Base-by-base conservation (phyloP, 2,797 vertebrate genomes). In the Sorex maritimensis region DNA sequence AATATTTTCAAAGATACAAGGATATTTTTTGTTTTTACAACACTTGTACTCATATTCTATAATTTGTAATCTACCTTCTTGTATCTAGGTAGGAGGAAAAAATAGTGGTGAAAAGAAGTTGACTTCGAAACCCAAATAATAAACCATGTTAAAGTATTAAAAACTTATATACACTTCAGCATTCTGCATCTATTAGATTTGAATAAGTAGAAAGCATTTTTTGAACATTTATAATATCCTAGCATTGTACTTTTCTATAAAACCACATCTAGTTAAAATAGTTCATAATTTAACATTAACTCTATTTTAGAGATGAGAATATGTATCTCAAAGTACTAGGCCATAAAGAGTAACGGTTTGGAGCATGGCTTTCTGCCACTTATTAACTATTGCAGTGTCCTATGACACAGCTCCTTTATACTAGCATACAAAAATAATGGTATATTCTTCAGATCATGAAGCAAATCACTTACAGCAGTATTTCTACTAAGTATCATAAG, bases 231-330 rank as follows among this genome's bases (percentile, higher is more conserved):
- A n/a, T 69, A 74, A 55, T 52, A 1, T 78, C 10, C 1, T 65
- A 46, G 14, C 12, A 90, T 5, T 69, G 13, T 15, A 0, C 15
- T 86, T 92, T 68, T n/a, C 71, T 19, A 72, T 58, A 92, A 3
- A 87, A 77, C 80, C 19, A 79, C 13, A 87, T 63, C 90, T 58
- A 94, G 72, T 73, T 1, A 58, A 89, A 67, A 55, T 12, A 88
- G 28, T 85, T 52, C 21, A 41, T 41, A 24, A 17, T 46, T 71
- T 75, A 80, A 11, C 9, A 52, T 11, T 11, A 52, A 52, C 49
- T 52, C 49, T 52, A 75, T 67, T 91, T 90, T 74, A 74, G 58
- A 80, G 34, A 74, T 67, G 5, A 78, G 9, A 68, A 91, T 74
- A 81, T 14, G 68, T 88, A 88, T 2, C 73, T 24, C 11, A 41